Evolutionary conservation across 2,113 vertebrate genomes (phyloP).

Genomic region (Platycercus adscitus): DNA sequence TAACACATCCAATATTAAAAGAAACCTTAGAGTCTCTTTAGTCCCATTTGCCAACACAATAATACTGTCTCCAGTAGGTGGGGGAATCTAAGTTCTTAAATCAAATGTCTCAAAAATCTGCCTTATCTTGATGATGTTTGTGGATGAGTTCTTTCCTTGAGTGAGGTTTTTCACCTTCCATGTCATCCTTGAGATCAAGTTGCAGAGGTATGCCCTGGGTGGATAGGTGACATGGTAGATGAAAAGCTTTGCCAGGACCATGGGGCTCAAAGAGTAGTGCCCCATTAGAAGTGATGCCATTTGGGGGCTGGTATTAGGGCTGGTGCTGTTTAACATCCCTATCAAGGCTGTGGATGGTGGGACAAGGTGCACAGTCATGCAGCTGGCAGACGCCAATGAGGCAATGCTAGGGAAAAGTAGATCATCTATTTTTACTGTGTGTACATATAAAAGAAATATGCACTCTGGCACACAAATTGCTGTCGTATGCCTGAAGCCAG

Average conservation of each 20-base stretch:
- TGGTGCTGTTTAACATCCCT: background rate
- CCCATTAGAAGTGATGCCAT: fast-evolving
- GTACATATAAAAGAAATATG: fast-evolving
- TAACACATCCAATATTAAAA: background rate
- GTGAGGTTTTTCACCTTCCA: background rate
- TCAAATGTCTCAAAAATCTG: background rate
- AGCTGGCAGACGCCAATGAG: background rate
- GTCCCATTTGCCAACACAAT: background rate
- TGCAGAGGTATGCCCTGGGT: fast-evolving
- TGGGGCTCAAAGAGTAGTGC: too few relatives aligned
- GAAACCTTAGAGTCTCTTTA: background rate
- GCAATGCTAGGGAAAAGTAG: background rate
- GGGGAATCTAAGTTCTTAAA: background rate
- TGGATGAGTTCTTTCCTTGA: background rate
- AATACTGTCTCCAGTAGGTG: too few relatives aligned
- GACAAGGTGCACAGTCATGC: too few relatives aligned
- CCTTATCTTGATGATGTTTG: background rate
- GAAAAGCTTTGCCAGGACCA: background rate
- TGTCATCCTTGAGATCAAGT: background rate
- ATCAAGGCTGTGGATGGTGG: fast-evolving
- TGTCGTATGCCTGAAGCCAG: background rate
- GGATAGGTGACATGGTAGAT: background rate
- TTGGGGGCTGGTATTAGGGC: fast-evolving
- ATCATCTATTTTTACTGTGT: background rate
- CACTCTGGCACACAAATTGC: background rate